Evolutionary conservation across 1,140 invertebrate species (phyloP).

Genomic region (Penaeus vannamei): DNA sequence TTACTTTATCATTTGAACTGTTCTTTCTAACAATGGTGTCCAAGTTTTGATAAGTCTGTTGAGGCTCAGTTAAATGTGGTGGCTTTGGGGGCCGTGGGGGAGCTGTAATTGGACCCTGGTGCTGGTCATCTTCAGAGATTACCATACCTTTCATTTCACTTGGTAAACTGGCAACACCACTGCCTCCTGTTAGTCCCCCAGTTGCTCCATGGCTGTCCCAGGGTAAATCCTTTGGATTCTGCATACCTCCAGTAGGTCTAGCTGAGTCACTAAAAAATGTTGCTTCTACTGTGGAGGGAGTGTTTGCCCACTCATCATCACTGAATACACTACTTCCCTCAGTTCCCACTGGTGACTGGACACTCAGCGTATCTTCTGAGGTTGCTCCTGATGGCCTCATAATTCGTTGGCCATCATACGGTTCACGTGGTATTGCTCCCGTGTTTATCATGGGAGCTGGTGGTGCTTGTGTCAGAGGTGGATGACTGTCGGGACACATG

Average conservation of each 20-base stretch:
- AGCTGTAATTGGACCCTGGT: constrained; percentile 70
- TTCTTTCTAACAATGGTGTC: constrained; percentile 63
- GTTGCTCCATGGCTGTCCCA: constrained; percentile 6
- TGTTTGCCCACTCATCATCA: constrained; percentile 49
- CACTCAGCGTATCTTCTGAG: constrained; percentile 55
- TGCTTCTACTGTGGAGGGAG: constrained; percentile 37
- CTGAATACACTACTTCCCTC: constrained; percentile 59
- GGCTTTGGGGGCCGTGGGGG: constrained; percentile 86
- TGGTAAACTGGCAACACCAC: constrained; percentile 14
- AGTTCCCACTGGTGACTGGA: constrained; percentile 53
- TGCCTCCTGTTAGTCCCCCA: constrained; percentile 24
- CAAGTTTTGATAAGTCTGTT: constrained; percentile 76
- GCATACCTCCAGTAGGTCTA: constrained; percentile 39
- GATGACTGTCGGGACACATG: constrained; percentile 48
- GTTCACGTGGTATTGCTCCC: constrained; percentile 58
- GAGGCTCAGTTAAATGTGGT: constrained; percentile 74
- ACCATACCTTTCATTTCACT: constrained; percentile 40
- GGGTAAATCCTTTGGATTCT: constrained; percentile 42
- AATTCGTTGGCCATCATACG: constrained; percentile 49
- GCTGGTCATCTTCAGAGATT: constrained; percentile 55
- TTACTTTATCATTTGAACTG: constrained; percentile 52
- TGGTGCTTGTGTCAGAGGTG: constrained; percentile 46
- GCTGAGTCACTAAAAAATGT: constrained; percentile 52
- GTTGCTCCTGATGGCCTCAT: constrained; percentile 49
- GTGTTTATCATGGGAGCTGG: constrained; percentile 47